These are phyloP conservation scores for Cygnus olor DNA, from an alignment of 2,797 vertebrate species.

Conservation along the genomic window DNA sequence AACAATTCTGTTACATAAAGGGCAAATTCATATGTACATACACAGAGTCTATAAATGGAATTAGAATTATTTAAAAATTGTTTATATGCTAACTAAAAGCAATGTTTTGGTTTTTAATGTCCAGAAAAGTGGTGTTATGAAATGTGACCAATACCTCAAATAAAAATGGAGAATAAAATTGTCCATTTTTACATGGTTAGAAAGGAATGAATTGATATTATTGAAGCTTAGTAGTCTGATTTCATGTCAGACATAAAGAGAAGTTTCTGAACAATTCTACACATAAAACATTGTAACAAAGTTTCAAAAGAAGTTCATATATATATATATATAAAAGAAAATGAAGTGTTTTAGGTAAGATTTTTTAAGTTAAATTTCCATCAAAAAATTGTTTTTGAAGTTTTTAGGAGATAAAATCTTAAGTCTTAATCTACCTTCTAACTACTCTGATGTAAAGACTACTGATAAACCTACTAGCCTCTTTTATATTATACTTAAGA, in stretches of 20 bases:
- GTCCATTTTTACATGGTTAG: not conserved
- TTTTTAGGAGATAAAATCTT: not conserved
- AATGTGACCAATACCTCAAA: rapidly evolving
- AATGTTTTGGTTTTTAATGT: not conserved
- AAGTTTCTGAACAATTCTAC: not conserved
- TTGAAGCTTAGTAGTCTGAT: not conserved
- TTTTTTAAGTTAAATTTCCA: not conserved
- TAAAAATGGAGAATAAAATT: not conserved
- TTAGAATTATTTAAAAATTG: not conserved
- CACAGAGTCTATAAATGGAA: not conserved
- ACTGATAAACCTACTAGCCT: not conserved
- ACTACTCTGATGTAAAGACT: not conserved
- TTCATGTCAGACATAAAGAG: not conserved
- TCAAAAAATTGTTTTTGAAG: not conserved
- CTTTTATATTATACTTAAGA: not conserved
- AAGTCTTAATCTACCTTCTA: not conserved
- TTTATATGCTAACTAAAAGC: not conserved
- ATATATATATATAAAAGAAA: not conserved
- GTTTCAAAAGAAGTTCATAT: not conserved
- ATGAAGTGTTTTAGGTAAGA: rapidly evolving
- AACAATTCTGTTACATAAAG: not conserved
- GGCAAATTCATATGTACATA: not conserved
- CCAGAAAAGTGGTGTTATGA: not conserved
- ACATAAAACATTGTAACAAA: not conserved
- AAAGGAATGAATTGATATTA: not conserved